Conservation (phyloP, 2,888 invertebrate species). For the Heliconius erato region DNA sequence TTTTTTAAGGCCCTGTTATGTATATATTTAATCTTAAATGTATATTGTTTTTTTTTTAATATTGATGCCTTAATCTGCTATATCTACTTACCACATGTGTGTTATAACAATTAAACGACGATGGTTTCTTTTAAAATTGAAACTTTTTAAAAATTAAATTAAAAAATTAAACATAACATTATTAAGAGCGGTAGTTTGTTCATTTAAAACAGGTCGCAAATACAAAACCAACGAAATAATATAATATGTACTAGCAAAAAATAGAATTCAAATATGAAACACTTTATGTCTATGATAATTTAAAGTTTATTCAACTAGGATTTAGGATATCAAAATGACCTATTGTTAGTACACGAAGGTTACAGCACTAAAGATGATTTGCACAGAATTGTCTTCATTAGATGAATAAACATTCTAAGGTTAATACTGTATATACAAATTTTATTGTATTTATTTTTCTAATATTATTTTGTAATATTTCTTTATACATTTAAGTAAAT, state of each 20-base stretch:
- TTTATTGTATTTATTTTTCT: neutral
- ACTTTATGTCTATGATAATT: slow-evolving; percentile 3
- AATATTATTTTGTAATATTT: neutral
- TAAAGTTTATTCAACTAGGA: slow-evolving; percentile 37
- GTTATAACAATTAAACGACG: too few species aligned
- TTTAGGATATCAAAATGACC: slow-evolving; percentile 47
- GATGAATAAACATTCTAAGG: slow-evolving; percentile 8
- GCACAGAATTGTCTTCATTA: slow-evolving; percentile 54
- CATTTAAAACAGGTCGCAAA: too few species aligned
- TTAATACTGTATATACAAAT: neutral
- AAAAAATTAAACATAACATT: too few species aligned
- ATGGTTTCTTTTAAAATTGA: too few species aligned
- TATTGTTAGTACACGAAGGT: slow-evolving; percentile 68
- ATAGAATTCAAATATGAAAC: neutral
- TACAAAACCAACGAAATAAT: too few species aligned
- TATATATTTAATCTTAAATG: too few species aligned
- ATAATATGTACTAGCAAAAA: neutral
- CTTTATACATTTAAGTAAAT: neutral
- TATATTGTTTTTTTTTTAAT: too few species aligned
- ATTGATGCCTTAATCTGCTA: too few species aligned
- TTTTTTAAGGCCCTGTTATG: neutral
- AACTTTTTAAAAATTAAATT: too few species aligned
- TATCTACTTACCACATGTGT: too few species aligned
- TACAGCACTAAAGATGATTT: slow-evolving; percentile 58
- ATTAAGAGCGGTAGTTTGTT: too few species aligned